Percentiles rank a stretch among this genome's conserved stretches.
phyloP scores from a whole-genome alignment of 2,888 invertebrate genomes.

The Vesta saturnalis region DNA sequence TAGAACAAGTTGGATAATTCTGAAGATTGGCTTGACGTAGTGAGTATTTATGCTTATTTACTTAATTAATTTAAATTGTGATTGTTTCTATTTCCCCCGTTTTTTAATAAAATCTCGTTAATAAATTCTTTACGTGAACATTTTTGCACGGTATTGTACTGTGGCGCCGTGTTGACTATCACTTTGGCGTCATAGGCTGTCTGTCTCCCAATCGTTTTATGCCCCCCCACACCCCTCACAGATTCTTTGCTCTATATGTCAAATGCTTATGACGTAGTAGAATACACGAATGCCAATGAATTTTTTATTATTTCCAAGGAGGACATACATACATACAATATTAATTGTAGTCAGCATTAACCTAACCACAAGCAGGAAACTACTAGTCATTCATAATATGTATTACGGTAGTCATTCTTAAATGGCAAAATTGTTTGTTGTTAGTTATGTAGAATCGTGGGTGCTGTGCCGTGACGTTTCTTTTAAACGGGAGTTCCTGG shows the following conservation, averaged over 20 bases:
- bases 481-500: slow-evolving; percentile 11
- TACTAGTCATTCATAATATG: not conserved
- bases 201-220: slow-evolving; percentile 59
- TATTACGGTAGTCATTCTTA: slow-evolving; percentile 7
- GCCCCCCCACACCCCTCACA: slow-evolving; percentile 54
- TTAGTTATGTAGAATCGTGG: slow-evolving; percentile 10
- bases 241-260: slow-evolving; percentile 42
- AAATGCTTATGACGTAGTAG: slow-evolving; percentile 31
- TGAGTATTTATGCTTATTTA: slow-evolving; percentile 2
- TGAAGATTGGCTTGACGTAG: slow-evolving; percentile 6
- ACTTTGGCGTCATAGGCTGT: slow-evolving; percentile 63
- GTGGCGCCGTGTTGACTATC: slow-evolving; percentile 63
- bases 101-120: slow-evolving; percentile 19
- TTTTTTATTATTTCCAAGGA: slow-evolving; percentile 22
- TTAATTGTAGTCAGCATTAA: slow-evolving; percentile 6
- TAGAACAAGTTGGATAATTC: slow-evolving; percentile 28
- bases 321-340: slow-evolving; percentile 13
- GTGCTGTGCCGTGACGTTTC: slow-evolving; percentile 8
- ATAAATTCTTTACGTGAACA: slow-evolving; percentile 43
- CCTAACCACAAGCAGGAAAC: slow-evolving; percentile 10
- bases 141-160: slow-evolving; percentile 62
- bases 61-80: slow-evolving; percentile 4
- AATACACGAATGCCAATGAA: slow-evolving; percentile 31
- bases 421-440: not conserved
- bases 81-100: slow-evolving; percentile 20